These are phyloP conservation scores for Drosophila trapezifrons DNA, from an alignment of 1,140 invertebrate genomes.

Conservation along the genomic window DNA sequence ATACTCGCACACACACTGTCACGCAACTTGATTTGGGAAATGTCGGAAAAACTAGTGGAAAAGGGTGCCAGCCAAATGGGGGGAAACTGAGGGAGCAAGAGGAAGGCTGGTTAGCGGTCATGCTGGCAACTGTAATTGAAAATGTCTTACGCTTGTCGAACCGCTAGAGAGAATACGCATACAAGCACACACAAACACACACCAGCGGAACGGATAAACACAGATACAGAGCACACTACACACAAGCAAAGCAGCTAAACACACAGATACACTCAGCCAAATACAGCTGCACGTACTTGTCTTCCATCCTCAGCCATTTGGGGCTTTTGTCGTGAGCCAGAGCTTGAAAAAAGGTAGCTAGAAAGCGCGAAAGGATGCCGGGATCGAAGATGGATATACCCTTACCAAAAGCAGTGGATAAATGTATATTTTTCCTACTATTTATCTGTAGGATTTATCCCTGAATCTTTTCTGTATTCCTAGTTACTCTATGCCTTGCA, in stretches of 20 bases:
- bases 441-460: background rate
- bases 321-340: constrained; percentile 53
- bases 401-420: background rate
- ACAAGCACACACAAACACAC: constrained; percentile 25
- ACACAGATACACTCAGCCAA: constrained; percentile 17
- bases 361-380: background rate
- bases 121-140: constrained; percentile 77
- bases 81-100: constrained; percentile 6
- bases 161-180: constrained; percentile 66
- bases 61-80: constrained; percentile 11
- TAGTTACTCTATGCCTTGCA: too few species aligned
- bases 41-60: constrained; percentile 21
- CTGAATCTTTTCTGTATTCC: background rate
- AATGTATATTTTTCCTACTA: too few species aligned
- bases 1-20: constrained; percentile 32
- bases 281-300: constrained; percentile 29
- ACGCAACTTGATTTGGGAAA: constrained; percentile 66
- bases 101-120: constrained; percentile 61
- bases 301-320: constrained; percentile 18
- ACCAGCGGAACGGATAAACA: constrained; percentile 22
- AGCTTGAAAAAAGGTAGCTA: constrained; percentile 25
- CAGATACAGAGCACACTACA: constrained; percentile 22
- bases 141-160: constrained; percentile 83
- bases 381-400: background rate
- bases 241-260: constrained; percentile 9